These are phyloP conservation scores for Mesocricetus auratus DNA, from an alignment of 2,113 vertebrate species.

Conservation along the genomic window DNA sequence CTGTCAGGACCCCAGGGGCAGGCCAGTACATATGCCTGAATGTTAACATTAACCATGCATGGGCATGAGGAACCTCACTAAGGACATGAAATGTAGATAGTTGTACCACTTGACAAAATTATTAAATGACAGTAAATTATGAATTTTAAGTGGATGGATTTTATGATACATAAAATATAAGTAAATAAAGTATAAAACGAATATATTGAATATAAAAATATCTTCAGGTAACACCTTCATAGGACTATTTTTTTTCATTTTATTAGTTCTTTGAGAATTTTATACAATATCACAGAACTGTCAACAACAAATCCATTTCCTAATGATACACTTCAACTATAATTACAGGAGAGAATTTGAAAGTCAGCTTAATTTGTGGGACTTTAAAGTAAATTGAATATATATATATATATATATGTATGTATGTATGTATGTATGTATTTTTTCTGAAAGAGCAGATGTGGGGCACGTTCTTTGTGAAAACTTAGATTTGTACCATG, in stretches of 20 bases:
- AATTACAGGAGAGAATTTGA: slow-evolving; percentile 2
- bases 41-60: background rate
- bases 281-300: background rate
- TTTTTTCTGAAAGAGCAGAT: slow-evolving; percentile 19
- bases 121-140: background rate
- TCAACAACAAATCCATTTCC: background rate
- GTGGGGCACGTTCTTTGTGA: background rate
- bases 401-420: background rate
- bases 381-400: background rate
- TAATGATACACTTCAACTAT: background rate
- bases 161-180: background rate
- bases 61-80: background rate
- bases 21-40: too few relatives aligned
- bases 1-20: too few relatives aligned
- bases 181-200: slow-evolving; percentile 11
- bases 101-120: background rate
- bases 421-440: too few relatives aligned
- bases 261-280: background rate
- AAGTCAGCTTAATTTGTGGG: background rate
- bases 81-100: background rate
- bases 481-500: background rate
- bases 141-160: slow-evolving; percentile 17
- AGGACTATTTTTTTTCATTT: background rate
- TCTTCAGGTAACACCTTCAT: background rate
- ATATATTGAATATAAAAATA: background rate